phyloP scores from a whole-genome alignment of 2,797 vertebrate genomes.

The Sarcophilus harrisii region DNA sequence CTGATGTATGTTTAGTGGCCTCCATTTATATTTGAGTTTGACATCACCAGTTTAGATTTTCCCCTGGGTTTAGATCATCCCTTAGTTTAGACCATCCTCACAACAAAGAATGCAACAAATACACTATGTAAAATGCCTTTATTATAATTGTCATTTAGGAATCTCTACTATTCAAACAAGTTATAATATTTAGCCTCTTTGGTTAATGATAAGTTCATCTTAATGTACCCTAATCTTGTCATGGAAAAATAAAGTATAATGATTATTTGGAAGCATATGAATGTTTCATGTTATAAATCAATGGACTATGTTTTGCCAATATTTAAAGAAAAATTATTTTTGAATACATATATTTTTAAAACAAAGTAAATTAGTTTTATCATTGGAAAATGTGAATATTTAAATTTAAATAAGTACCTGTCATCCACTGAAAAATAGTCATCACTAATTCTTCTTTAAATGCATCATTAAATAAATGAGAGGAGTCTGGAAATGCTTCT shows the following conservation, averaged over 20 bases:
- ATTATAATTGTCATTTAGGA: slow-evolving; percentile 23
- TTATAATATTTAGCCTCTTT: slow-evolving; percentile 46
- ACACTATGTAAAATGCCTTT: background rate
- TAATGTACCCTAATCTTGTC: slow-evolving; percentile 26
- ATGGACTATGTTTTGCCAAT: background rate
- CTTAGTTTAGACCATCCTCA: too few relatives aligned
- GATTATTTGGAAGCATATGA: slow-evolving; percentile 38
- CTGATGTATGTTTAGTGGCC: too few relatives aligned
- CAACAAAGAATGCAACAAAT: slow-evolving; percentile 11
- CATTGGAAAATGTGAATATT: slow-evolving; percentile 13
- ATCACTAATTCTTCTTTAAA: slow-evolving; percentile 81
- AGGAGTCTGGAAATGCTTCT: slow-evolving; percentile 80
- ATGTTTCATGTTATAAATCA: slow-evolving; percentile 7
- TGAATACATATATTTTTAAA: too few relatives aligned
- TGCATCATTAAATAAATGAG: slow-evolving; percentile 76
- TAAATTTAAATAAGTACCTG: slow-evolving; percentile 82
- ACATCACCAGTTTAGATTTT: too few relatives aligned
- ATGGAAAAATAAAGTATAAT: slow-evolving; percentile 24
- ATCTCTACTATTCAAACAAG: slow-evolving; percentile 26
- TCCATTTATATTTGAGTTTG: too few relatives aligned
- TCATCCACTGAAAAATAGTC: slow-evolving; percentile 81
- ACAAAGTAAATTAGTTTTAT: too few relatives aligned
- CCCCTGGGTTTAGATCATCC: too few relatives aligned
- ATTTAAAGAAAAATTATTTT: too few relatives aligned
- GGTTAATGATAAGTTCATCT: slow-evolving; percentile 26